These are phyloP conservation scores for Stratiolaelaps scimitus DNA, from an alignment of 1,140 invertebrate genomes.

Conservation along the genomic window DNA sequence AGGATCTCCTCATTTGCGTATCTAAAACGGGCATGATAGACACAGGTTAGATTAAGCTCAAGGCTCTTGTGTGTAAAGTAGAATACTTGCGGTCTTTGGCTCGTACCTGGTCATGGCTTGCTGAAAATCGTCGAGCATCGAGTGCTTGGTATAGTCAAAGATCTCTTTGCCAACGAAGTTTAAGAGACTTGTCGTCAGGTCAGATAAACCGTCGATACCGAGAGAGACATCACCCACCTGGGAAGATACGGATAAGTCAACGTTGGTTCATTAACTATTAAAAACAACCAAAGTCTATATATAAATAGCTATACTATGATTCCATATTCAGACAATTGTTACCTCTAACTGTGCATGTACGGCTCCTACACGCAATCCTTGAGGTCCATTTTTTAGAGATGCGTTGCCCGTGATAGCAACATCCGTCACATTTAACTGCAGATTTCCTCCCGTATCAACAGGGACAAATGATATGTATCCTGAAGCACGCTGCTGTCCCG, in stretches of 20 bases:
- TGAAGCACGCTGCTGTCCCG: not conserved
- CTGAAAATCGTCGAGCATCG: conserved; percentile 18
- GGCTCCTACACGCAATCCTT: not conserved
- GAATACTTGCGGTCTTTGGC: too few relatives aligned
- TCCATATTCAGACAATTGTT: not conserved
- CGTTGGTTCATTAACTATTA: not conserved
- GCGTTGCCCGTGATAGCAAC: conserved; percentile 12
- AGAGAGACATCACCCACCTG: conserved; percentile 14
- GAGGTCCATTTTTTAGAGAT: conserved; percentile 7
- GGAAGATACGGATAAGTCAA: not conserved
- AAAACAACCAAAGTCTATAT: not conserved
- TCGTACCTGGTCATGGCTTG: conserved; percentile 12
- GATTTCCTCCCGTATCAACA: not conserved
- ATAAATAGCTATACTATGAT: not conserved
- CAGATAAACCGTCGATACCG: conserved; percentile 4
- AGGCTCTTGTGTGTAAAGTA: too few relatives aligned
- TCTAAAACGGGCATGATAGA: not conserved
- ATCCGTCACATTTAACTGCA: conserved; percentile 13
- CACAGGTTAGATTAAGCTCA: too few relatives aligned
- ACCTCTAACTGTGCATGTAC: conserved; percentile 15
- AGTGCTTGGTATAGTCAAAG: conserved; percentile 24
- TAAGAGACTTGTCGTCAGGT: not conserved
- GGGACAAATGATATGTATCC: not conserved
- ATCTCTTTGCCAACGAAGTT: conserved; percentile 18
- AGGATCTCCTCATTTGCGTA: conserved; percentile 23